phyloP scores from a whole-genome alignment of 1,140 invertebrate genomes.

The Drosophila takahashii region DNA sequence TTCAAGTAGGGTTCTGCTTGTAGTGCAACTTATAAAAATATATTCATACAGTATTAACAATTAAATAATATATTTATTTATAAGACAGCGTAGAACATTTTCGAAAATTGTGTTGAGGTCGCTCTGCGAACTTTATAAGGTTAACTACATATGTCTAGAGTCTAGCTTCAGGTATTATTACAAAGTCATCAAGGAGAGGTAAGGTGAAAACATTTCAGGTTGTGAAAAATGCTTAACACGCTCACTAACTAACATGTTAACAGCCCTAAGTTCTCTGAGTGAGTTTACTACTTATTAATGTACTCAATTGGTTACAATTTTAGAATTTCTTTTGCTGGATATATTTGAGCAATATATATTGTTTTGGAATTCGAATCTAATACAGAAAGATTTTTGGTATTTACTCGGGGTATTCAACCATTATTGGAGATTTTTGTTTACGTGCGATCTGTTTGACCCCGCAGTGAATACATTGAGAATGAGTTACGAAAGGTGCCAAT shows the following conservation, averaged over 20 bases:
- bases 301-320: conserved; percentile 33
- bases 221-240: conserved; percentile 61
- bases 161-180: conserved; percentile 53
- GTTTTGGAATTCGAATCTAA: conserved; percentile 59
- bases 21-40: conserved; percentile 22
- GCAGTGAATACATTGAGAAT: conserved; percentile 47
- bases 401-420: background rate
- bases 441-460: conserved; percentile 11
- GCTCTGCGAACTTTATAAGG: conserved; percentile 58
- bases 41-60: conserved; percentile 50
- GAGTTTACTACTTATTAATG: conserved; percentile 59
- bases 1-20: conserved; percentile 24
- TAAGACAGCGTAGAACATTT: conserved; percentile 49
- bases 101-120: conserved; percentile 40
- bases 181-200: conserved; percentile 30
- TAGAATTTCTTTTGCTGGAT: conserved; percentile 36
- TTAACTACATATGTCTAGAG: conserved; percentile 47
- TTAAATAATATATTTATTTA: conserved; percentile 56
- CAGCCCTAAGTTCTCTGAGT: conserved; percentile 81
- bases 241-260: conserved; percentile 75
- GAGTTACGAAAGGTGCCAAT: conserved; percentile 48
- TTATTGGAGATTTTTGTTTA: conserved; percentile 8
- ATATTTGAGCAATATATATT: conserved; percentile 41
- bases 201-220: conserved; percentile 29
- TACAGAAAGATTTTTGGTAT: conserved; percentile 19